Conservation (phyloP, 2,113 vertebrate species). For the Cryptotis parvus region DNA sequence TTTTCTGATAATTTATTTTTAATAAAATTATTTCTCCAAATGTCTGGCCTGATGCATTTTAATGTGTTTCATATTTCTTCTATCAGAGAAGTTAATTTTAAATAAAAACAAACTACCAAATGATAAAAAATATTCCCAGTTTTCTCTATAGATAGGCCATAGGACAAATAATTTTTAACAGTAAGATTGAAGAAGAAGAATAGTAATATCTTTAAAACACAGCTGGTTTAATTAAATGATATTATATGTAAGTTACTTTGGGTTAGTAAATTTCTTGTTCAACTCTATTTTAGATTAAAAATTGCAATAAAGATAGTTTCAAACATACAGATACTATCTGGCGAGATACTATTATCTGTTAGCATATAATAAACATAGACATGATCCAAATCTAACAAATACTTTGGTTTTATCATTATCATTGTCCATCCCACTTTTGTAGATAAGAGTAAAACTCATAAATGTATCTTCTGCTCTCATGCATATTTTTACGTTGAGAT, state of each 20-base stretch:
- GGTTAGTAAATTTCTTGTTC: not conserved
- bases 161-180: not conserved
- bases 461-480: not conserved
- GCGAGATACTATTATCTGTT: not conserved
- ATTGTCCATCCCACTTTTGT: not conserved
- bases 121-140: not conserved
- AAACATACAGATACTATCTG: not conserved
- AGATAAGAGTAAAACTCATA: not conserved
- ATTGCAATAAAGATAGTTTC: not conserved
- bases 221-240: not conserved
- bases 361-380: no score
- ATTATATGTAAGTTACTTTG: not conserved
- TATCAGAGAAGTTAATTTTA: slow-evolving; percentile 6
- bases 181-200: not conserved
- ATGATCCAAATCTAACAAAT: no score
- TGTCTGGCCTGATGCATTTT: not conserved
- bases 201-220: not conserved
- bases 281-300: not conserved
- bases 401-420: no score
- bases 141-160: not conserved
- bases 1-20: not conserved
- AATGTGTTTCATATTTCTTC: not conserved
- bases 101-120: not conserved
- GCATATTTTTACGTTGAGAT: not conserved
- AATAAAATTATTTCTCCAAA: not conserved